Evolutionary conservation across 2,888 invertebrate species (phyloP).

Genomic region (Siphlonurus alternatus): DNA sequence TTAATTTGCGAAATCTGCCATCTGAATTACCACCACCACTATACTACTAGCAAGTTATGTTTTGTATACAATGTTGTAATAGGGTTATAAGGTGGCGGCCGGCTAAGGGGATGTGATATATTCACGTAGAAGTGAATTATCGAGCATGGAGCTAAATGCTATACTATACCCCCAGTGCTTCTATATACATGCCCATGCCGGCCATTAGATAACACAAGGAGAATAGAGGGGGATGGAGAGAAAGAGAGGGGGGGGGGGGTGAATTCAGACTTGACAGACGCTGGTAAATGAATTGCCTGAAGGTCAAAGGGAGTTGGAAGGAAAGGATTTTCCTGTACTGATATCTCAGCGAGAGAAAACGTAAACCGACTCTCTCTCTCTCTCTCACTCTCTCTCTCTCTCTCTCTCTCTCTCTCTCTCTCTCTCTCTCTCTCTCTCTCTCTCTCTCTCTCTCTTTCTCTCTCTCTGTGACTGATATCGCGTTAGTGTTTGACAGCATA

Average conservation of each 20-base stretch:
- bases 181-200: background rate
- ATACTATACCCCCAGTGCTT: background rate
- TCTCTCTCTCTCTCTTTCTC: background rate
- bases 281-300: background rate
- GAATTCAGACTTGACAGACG: background rate
- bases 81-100: too few relatives aligned
- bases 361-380: background rate
- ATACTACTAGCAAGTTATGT: too few relatives aligned
- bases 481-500: too few relatives aligned
- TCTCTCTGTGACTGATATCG: too few relatives aligned
- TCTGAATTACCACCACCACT: too few relatives aligned
- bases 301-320: background rate
- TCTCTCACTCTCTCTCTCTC: background rate
- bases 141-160: background rate
- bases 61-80: too few relatives aligned
- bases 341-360: background rate
- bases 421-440: background rate
- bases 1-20: too few relatives aligned
- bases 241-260: background rate
- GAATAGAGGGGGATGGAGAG: background rate
- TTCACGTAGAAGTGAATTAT: background rate
- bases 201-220: background rate
- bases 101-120: background rate
- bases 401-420: background rate
- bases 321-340: background rate